Evolutionary conservation across 2,797 vertebrate genomes (phyloP), one percentile per base, ranked within the genome.

Genomic region (Peromyscus nudipes): DNA sequence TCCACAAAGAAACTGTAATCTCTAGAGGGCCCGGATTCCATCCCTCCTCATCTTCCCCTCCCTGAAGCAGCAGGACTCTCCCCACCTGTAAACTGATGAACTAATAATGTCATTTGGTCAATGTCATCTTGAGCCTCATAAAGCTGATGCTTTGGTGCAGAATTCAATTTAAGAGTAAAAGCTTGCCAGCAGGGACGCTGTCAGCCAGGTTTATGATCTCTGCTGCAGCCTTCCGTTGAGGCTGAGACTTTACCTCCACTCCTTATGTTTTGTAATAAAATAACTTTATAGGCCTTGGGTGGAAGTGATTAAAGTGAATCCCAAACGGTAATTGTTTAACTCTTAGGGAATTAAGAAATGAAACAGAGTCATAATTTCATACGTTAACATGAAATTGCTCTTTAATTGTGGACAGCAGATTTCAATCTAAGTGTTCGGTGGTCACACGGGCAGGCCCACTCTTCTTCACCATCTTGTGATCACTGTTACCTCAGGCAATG

Each of bases 301-400:
- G 60, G 62, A 96, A 94, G 82, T 92, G 91, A 96, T 96, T 97
- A 85, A 93, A 97, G 92, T 96, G 29, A 55, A 95, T 94, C 73
- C 83, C 89, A 96, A 97, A 95, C 89, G 92, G 73, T 89, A 96
- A 95, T 94, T 69, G 83, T 93, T 95, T 96, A 94, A 97, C 86
- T 94, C 85, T 91, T 96, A 43, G 73, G 80, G 92, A 93, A 94
- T 89, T 97, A 62, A 93, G 96, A 96, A 95, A 65, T 65, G 73
- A 92, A 85, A 82, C 23, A 6, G 71, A 90, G 60, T 71, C 34
- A 37, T 95, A 77, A 95, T 94, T 86, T 85, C 29, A 37, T 46
- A 83, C 34, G 7, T n/a, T 96, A 67, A 83, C 88, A 34, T 46
- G 79, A 79, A 94, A 77, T 77, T 92, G 23, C 23, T 79, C 69